Conservation (phyloP, 2,888 invertebrate species). For the Argyra leucocephala region DNA sequence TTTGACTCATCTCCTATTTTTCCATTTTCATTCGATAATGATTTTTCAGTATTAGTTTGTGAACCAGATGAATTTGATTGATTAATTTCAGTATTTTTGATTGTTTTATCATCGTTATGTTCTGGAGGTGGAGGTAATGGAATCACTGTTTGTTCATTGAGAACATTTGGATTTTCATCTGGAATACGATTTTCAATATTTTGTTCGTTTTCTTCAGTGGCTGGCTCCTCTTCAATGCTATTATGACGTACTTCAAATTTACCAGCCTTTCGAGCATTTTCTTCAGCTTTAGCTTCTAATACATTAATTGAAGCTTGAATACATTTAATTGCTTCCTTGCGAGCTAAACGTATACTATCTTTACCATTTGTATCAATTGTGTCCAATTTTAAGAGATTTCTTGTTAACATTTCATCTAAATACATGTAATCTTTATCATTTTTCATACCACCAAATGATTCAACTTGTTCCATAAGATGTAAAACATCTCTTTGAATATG, state of each 20-base stretch:
- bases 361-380: slow-evolving; percentile 87
- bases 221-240: background rate
- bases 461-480: slow-evolving; percentile 65
- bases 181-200: background rate
- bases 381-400: slow-evolving; percentile 83
- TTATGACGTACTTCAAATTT: background rate
- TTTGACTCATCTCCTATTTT: background rate
- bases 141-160: slow-evolving; percentile 1
- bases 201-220: background rate
- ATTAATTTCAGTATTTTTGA: background rate
- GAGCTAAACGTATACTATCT: slow-evolving; percentile 74
- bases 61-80: background rate
- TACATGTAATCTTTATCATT: slow-evolving; percentile 67
- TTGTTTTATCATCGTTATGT: slow-evolving; percentile 7
- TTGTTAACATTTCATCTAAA: slow-evolving; percentile 91
- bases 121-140: slow-evolving; percentile 18
- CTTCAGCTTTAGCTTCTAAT: slow-evolving; percentile 66
- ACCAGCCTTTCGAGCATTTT: slow-evolving; percentile 30
- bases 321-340: slow-evolving; percentile 78
- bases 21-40: background rate
- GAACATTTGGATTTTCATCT: slow-evolving; percentile 1
- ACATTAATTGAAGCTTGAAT: slow-evolving; percentile 80
- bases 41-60: background rate
- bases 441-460: slow-evolving; percentile 58
- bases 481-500: slow-evolving; percentile 72